phyloP scores from a whole-genome alignment of 2,113 vertebrate species.

The Lutjanus erythropterus region DNA sequence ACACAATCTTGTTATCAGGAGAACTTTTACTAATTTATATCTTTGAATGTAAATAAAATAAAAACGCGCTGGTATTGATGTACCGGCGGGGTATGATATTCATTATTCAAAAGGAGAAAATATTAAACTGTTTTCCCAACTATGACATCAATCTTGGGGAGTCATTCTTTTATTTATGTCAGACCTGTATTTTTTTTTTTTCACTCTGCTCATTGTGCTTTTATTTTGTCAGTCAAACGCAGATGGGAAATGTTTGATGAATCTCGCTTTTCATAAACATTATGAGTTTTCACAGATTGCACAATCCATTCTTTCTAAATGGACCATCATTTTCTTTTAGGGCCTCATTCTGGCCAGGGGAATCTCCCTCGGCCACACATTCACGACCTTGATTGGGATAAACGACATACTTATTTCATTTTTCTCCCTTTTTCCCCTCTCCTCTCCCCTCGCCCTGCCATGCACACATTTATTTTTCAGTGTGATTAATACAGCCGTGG shows the following conservation, averaged over 20 bases:
- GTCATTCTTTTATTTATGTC: constrained; percentile 65
- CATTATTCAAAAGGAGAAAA: constrained; percentile 80
- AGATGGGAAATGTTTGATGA: constrained; percentile 71
- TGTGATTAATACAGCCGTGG: constrained; percentile 94
- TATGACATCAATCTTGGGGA: constrained; percentile 64
- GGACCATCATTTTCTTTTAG: constrained; percentile 72
- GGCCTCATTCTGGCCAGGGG: constrained; percentile 79
- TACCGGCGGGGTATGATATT: constrained; percentile 81
- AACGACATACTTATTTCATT: constrained; percentile 92
- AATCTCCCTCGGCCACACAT: constrained; percentile 90
- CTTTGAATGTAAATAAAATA: constrained; percentile 96
- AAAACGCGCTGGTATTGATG: constrained; percentile 90
- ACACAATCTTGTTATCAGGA: constrained; percentile 95
- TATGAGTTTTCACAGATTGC: constrained; percentile 74
- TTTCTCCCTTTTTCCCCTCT: constrained; percentile 27
- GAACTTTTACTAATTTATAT: constrained; percentile 99
- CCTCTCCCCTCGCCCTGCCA: constrained; percentile 64
- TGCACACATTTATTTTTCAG: constrained; percentile 94
- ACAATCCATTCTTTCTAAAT: constrained; percentile 75
- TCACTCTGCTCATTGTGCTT: constrained; percentile 41
- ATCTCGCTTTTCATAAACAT: constrained; percentile 71
- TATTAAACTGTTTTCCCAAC: constrained; percentile 84
- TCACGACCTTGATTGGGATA: constrained; percentile 93
- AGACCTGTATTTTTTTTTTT: constrained; percentile 48
- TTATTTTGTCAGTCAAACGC: constrained; percentile 56